These are phyloP conservation scores for Coenobita brevimanus DNA, from an alignment of 1,140 invertebrate genomes.

Conservation along the genomic window DNA sequence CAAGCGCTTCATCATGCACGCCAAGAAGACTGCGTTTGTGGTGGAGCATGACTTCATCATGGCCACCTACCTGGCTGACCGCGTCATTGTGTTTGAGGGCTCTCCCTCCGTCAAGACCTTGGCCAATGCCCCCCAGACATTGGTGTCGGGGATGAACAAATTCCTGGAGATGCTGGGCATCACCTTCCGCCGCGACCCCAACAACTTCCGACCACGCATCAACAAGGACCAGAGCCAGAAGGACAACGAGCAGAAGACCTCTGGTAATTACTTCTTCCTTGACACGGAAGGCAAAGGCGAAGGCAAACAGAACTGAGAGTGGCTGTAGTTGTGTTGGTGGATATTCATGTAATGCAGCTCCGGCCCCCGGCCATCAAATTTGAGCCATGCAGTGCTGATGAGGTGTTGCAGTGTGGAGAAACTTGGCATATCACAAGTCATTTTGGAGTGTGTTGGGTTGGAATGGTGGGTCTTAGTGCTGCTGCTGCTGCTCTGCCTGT, in stretches of 20 bases:
- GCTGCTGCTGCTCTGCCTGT: no score
- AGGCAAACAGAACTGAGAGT: conserved; percentile 54
- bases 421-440: background rate
- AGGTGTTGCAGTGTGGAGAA: background rate
- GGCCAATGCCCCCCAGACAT: conserved; percentile 93
- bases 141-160: conserved; percentile 98
- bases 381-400: conserved; percentile 57
- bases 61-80: conserved; percentile 98
- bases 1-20: conserved; percentile 98
- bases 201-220: conserved; percentile 98
- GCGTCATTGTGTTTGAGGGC: conserved; percentile 99
- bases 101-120: conserved; percentile 89
- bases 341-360: conserved; percentile 49
- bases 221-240: conserved; percentile 88
- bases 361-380: conserved; percentile 50
- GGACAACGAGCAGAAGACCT: conserved; percentile 97
- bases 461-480: no score
- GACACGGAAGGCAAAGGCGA: conserved; percentile 76
- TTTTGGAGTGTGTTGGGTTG: background rate
- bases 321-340: conserved; percentile 15
- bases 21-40: conserved; percentile 99
- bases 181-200: conserved; percentile 98
- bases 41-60: conserved; percentile 99
- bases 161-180: conserved; percentile 98
- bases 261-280: conserved; percentile 98